These are phyloP conservation scores for Pitta sordida DNA, from an alignment of 2,113 vertebrate genomes.

Conservation along the genomic window DNA sequence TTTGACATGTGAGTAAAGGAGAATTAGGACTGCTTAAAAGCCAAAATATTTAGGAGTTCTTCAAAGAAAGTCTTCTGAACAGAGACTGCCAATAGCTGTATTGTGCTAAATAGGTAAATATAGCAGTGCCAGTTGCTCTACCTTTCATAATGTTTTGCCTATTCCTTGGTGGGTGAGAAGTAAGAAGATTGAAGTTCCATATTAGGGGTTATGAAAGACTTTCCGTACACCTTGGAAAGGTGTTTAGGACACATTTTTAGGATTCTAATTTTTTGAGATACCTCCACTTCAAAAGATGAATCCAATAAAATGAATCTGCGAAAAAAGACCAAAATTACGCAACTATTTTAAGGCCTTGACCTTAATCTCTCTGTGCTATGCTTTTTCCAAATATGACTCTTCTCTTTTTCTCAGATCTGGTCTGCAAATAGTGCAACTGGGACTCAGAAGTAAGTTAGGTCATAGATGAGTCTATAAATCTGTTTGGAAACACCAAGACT, in stretches of 20 bases:
- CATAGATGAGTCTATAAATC: neutral
- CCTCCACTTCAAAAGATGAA: neutral
- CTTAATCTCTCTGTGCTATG: neutral
- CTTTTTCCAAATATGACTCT: neutral
- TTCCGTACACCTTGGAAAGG: neutral
- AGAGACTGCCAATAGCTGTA: neutral
- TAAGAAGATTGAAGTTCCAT: neutral
- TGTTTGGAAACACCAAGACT: neutral
- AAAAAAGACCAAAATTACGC: neutral
- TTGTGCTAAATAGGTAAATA: neutral
- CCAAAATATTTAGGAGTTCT: neutral
- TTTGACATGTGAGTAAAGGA: neutral
- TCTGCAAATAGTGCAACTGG: neutral
- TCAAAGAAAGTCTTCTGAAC: neutral
- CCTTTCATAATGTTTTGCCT: neutral
- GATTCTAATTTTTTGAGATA: neutral
- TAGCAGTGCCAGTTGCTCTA: neutral
- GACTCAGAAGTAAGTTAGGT: neutral
- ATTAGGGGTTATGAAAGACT: neutral
- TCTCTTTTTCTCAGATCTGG: neutral
- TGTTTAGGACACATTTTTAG: neutral
- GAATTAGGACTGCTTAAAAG: neutral
- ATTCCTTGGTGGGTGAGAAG: neutral
- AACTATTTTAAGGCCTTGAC: neutral
- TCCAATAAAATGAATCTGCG: neutral